Base-by-base conservation (phyloP, 2,888 invertebrate genomes). In the Diabrotica balteata region DNA sequence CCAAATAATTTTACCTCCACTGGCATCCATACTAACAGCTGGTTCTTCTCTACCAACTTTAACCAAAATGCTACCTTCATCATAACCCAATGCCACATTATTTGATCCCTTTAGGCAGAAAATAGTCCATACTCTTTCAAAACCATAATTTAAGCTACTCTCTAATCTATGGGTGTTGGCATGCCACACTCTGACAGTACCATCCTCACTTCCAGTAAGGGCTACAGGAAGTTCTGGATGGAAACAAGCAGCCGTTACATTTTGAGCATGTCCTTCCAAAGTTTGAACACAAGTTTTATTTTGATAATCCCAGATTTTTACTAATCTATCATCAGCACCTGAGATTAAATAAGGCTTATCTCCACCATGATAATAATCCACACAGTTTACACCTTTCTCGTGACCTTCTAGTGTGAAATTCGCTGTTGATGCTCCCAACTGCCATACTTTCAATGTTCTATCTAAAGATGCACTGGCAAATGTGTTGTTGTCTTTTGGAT, bases 291-390 rank as follows among this genome's bases (percentile, higher is more conserved):
- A 99, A 0, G 97, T 98, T 86, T 99, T 99, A 85, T 98, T 99
- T 85, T 99, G 95, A 83, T 99, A 99, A 82, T 99, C 99, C 99
- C 99, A 99, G 78, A 99, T 99, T 86, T 98, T 99, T 7, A 98
- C 97, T 54, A 95, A 88, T 63, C 96, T 90, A 84, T 99, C 99
- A 83, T 99, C 99, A 44, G 98, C 98, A 4, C 99, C 99, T 60
- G 98, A 98, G 80, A 98, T 98, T 62, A 99, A 87, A 83, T 99
- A 99, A 0, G 99, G 99, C 80, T 99, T 99, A 82, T 99, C 99
- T 53, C 81, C 98, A 7, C 97, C 98, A 80, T 97, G 95, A 82
- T 99, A 99, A 81, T 99, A 99, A 84, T 99, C 98, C 0, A 99
- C 96, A 84, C 98, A 98, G 84, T 99, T 99, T 0, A 98, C 97